Evolutionary conservation across 35 echinoderm and acorn worm genomes (phyloP).

Genomic region (Amphiura filiformis): DNA sequence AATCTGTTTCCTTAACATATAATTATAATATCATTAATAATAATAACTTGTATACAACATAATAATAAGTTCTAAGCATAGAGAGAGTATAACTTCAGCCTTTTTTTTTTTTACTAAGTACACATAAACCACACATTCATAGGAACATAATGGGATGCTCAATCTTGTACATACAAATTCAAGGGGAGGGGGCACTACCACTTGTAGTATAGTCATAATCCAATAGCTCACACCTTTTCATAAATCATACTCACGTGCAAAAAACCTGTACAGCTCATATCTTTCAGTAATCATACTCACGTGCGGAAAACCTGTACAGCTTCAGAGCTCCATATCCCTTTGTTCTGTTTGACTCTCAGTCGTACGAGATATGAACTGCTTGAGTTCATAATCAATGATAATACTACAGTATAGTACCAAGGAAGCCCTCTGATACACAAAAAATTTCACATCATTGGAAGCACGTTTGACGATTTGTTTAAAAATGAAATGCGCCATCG

Average conservation of each 20-base stretch:
- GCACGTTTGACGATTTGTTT: constrained; percentile 2
- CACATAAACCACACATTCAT: background rate
- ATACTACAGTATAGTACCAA: background rate
- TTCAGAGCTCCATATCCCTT: too few relatives aligned
- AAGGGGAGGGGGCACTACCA: too few relatives aligned
- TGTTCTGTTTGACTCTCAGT: too few relatives aligned
- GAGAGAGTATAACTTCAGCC: background rate
- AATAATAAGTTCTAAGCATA: background rate
- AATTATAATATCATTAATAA: background rate
- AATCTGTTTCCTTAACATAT: background rate
- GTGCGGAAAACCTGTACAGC: too few relatives aligned
- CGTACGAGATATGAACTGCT: too few relatives aligned
- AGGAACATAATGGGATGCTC: too few relatives aligned
- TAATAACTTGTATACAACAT: background rate
- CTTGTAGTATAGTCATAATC: too few relatives aligned
- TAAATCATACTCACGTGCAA: too few relatives aligned
- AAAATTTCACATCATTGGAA: background rate
- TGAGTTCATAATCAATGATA: background rate
- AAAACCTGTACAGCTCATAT: too few relatives aligned
- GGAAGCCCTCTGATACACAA: background rate
- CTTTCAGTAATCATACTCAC: too few relatives aligned
- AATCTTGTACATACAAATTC: too few relatives aligned
- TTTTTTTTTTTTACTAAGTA: background rate
- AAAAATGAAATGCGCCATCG: background rate
- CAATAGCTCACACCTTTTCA: too few relatives aligned